Base-by-base conservation (phyloP, 2,888 invertebrate species). In the Carpatolechia fugitivella region DNA sequence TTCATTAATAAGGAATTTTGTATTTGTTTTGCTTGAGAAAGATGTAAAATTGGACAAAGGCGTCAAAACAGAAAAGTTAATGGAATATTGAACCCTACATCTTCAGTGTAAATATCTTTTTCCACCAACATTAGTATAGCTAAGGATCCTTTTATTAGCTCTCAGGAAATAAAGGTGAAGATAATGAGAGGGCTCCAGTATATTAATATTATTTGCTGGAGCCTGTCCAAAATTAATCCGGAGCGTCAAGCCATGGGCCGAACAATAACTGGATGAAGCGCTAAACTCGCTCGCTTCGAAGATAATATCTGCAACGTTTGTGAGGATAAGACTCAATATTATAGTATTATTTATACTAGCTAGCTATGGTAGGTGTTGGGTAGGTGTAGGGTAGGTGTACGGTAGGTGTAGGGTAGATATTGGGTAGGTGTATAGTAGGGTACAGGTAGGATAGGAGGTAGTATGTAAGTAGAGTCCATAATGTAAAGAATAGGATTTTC, bases 191-290 rank as follows among this genome's bases (percentile, higher is more conserved):
- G 57, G 55, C 50, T 52, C 52, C 58, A 58, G 69, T 73, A 76
- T 78, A 76, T 78, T 77, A 78, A 70, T 69, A 70, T 68, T 64
- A 69, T 67, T 66, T 63, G 40, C 60, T 64, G 67, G 69, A 71
- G 70, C 71, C 64, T 62, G 73, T 78, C 78, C 80, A 79, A 44
- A 82, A 84, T 82, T 83, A 82, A 80, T 80, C 72, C 69, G 59
- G 61, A 64, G 70, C 66, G 72, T 71, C 68, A 68, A 69, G 60
- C 57, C 69, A 68, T 64, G 70, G 68, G 70, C 66, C 57, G 72
- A 70, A 80, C 77, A 80, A 78, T 80, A 74, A 77, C 72, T 64
- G 69, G 65, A 69, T 69, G 72, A 68, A 69, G 72, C 72, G 74
- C 74, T 74, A 69, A 76, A 76, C 72, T 74, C 66, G 58, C 71